Evolutionary conservation across 2,113 vertebrate species (phyloP), one percentile per base, ranked within the genome.

Genomic region (Hippopotamus amphibius): DNA sequence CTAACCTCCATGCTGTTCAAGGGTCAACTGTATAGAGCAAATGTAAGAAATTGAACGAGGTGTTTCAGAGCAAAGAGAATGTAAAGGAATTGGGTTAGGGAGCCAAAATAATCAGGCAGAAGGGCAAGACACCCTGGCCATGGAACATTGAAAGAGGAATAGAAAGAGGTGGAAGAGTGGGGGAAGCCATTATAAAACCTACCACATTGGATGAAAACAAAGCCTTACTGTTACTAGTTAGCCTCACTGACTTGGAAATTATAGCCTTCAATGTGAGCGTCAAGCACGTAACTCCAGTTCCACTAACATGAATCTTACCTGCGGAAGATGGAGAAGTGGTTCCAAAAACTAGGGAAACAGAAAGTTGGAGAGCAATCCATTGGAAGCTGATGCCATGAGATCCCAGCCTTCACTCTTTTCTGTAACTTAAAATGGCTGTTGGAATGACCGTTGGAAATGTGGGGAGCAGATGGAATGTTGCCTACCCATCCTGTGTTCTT

Each of bases 361-460:
- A 94, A 88, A 76, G 14, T 21, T 48, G 72, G 85, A 90, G 19
- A 61, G 63, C 81, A 97, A 86, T 66, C 66, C 66, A 63, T 93
- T 30, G 43, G 81, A 87, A 89, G 30, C 37, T 53, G 43, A 59
- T 71, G 9, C 33, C 41, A 41, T 37, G 43, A 72, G 63, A 81
- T 30, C 74, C 37, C 41, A 84, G 37, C 57, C 33, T 95, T 72
- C 24, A 48, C 30, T 85, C 50, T 92, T 71, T 65, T 69, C 81
- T 65, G 26, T 57, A 77, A 86, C 46, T 87, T 95, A 81, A 91
- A 95, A 86, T 86, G 88, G 72, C 94, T 83, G 85, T 92, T 94
- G 90, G 90, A 94, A 97, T 87, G 90, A 96, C 95, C 4, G 13
- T 90, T 96, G 72, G 92, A 95, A 95, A 95, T 74, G 82, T 68